Base-by-base conservation (phyloP, 2,113 vertebrate species). In the Tragelaphus strepsiceros region DNA sequence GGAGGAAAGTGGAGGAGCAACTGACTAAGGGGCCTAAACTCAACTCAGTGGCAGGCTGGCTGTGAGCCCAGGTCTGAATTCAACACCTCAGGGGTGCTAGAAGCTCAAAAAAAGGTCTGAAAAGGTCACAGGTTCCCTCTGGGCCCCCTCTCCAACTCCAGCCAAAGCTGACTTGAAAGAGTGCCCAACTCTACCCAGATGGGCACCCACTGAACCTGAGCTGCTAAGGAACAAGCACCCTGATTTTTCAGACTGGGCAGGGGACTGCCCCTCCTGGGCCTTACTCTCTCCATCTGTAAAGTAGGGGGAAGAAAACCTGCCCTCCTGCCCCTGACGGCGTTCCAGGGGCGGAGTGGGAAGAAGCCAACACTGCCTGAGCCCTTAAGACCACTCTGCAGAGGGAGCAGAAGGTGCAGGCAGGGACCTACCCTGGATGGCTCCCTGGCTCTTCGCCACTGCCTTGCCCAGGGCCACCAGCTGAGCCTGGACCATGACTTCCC, bases 381-480 rank as follows among this genome's bases (percentile, higher is more conserved):
- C 54, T 13, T 46, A 21, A 67, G 87, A 2, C 58, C 7, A 54
- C 86, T 87, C 88, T 26, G 89, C 22, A 90, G 4, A 21, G 3
- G 83, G 28, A 35, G 77, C 91, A 39, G 21, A 61, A 54, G 74
- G 43, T 43, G 43, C 43, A 43, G 43, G 43, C 43, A 21, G 35
- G 81, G 88, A 97, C 99, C 99, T 97, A 99, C 99, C 99, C 74
- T 99, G 97, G 71, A 99, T 98, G 0, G 98, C 98, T 39, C 99
- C 99, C 0, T 99, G 99, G 98, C 98, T 98, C 82, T 98, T 98
- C 0, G 99, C 99, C 88, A 99, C 99, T 0, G 98, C 98, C 98
- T 99, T 99, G 15, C 99, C 99, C 98, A 99, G 99, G 96, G 99
- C 99, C 13, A 99, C 99, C 94, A 99, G 98, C 98, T 99, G 99